Evolutionary conservation across 2,797 vertebrate species (phyloP).

Genomic region (Artibeus jamaicensis): DNA sequence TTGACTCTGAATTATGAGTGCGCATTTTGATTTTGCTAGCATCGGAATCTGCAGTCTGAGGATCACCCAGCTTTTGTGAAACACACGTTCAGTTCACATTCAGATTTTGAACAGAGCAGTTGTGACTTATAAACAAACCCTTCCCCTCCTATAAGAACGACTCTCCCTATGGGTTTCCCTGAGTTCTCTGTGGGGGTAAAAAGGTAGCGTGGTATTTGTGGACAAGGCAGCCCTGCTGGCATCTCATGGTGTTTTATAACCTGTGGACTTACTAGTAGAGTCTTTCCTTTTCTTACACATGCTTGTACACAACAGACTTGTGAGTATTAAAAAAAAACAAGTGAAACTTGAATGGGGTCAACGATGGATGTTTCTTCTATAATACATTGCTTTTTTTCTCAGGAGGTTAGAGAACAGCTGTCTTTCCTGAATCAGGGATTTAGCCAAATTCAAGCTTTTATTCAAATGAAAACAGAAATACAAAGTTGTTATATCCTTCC

Average conservation of each 20-base stretch:
- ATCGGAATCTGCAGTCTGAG: background rate
- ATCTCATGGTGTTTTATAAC: background rate
- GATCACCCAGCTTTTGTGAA: background rate
- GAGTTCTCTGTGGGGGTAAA: background rate
- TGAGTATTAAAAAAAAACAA: constrained; percentile 24
- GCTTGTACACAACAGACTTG: background rate
- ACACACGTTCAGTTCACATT: background rate
- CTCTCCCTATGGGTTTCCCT: background rate
- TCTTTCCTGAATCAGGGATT: background rate
- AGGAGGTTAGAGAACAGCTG: background rate
- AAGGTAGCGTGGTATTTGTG: background rate
- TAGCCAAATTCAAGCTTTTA: background rate
- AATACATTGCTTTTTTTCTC: background rate
- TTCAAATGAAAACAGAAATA: constrained; percentile 34
- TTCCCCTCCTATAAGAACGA: background rate
- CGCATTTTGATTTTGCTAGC: background rate
- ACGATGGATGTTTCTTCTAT: background rate
- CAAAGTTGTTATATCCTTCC: background rate
- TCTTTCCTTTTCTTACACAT: background rate
- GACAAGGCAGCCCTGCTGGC: background rate
- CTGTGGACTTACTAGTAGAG: background rate
- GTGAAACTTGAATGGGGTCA: background rate
- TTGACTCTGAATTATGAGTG: constrained; percentile 36
- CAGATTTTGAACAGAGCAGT: background rate
- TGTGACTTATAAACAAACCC: background rate